Evolutionary conservation across 2,888 invertebrate species (phyloP), one percentile per base, ranked within the genome.

Genomic region (Cataglyphis altisquamis): DNA sequence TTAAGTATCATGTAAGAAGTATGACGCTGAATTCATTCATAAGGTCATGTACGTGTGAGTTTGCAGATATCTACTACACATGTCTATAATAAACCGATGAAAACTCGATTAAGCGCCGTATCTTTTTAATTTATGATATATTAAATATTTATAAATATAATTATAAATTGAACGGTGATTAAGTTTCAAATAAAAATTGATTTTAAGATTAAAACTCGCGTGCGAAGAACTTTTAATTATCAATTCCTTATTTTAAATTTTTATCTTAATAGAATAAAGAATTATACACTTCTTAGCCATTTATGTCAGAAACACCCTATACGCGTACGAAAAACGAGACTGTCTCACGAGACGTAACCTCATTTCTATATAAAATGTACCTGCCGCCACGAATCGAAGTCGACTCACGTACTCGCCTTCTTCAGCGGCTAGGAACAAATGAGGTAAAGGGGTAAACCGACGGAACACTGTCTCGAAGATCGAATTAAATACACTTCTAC

Each of bases 1-100:
- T 91, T 90, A 91, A 88, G 82, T 87, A 70, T 83, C 86, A 73
- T 68, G 62, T 73, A 57, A 77, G 78, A 77, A 74, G 73, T 21
- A 64, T 78, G 81, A 83, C 32, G 75, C 68, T 73, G 83, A 87
- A 86, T 87, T 83, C 87, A 87, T 87, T 89, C 85, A 86, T 74
- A 83, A 84, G 70, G 68, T 66, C n/a, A 52, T 39, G 67, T 57
- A 32, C 63, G 32, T 52, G 57, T n/a, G 32, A n/a, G 52, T 39
- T 29, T 32, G 52, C 52, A 41, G 15, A 39, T 32, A 52, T n/a
- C 15, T n/a, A 52, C 32, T 41, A 41, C 32, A 32, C 3, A 45
- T 1, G 18, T 1, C 77, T 36, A 10, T 41, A 10, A 62, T 32
- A 55, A 57, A 77, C 41, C 9, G 8, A 63, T 57, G n/a, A 66